phyloP scores from a whole-genome alignment of 2,797 vertebrate species.

The Cossypha niveicapilla region DNA sequence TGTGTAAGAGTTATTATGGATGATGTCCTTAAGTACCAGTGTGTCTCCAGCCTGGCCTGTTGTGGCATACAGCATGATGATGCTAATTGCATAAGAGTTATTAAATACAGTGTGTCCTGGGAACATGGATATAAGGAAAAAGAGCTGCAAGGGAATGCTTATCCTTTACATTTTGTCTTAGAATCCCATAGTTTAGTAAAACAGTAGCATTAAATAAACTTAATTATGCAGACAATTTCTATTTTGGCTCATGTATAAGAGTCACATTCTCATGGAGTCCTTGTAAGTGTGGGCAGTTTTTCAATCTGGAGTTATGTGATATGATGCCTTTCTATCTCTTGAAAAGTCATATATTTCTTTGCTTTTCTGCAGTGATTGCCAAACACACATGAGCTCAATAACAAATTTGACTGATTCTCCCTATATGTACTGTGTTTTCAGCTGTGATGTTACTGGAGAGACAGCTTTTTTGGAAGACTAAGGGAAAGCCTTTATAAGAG shows the following conservation, averaged over 20 bases:
- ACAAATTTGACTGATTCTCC: background rate
- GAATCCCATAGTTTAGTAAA: background rate
- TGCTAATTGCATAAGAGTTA: background rate
- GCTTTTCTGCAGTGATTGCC: background rate
- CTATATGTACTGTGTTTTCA: constrained; percentile 9
- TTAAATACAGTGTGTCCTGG: background rate
- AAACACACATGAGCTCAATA: background rate
- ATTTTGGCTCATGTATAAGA: background rate
- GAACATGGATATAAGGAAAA: background rate
- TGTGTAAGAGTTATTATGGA: constrained; percentile 5
- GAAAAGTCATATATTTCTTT: background rate
- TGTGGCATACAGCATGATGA: background rate
- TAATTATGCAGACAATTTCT: background rate
- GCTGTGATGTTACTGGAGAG: background rate
- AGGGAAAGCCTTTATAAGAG: background rate
- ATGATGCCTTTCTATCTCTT: background rate
- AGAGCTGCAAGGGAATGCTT: background rate
- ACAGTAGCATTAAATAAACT: background rate
- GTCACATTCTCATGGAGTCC: background rate
- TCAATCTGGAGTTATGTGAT: background rate
- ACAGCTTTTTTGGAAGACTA: background rate
- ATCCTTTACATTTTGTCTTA: background rate
- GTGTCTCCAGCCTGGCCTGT: background rate
- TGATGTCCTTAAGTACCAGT: background rate
- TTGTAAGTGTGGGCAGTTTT: background rate